Evolutionary conservation across 2,113 vertebrate genomes (phyloP).

Genomic region (Dermatemys mawii): DNA sequence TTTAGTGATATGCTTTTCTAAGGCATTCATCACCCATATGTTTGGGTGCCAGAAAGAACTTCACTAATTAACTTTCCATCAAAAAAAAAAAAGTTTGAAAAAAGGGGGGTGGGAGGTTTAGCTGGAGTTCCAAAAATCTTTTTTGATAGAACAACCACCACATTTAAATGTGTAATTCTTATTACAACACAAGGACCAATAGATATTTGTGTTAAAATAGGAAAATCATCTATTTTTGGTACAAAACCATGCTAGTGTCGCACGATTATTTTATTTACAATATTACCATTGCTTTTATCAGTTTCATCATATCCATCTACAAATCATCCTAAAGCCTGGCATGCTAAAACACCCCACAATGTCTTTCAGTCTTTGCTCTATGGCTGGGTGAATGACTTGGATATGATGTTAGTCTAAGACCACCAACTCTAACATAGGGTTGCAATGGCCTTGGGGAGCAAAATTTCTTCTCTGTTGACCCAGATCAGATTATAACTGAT

Average conservation of each 20-base stretch:
- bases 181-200: not conserved
- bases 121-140: not conserved
- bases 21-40: not conserved
- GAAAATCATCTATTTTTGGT: not conserved
- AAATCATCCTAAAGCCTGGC: not conserved
- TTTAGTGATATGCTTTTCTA: not conserved
- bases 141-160: not conserved
- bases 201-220: not conserved
- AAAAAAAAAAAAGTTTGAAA: not conserved
- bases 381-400: not conserved
- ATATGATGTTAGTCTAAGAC: accelerated
- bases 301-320: not conserved
- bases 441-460: not conserved
- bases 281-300: not conserved
- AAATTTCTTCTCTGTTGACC: not conserved
- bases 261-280: not conserved
- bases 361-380: not conserved
- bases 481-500: not conserved
- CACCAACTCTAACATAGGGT: not conserved
- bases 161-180: not conserved
- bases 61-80: not conserved
- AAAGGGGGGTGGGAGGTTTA: not conserved
- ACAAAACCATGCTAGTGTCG: not conserved
- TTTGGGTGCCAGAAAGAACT: not conserved
- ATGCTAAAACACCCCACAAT: not conserved